phyloP scores from a whole-genome alignment of 2,113 vertebrate genomes.

The Corythoichthys haematopterus region DNA sequence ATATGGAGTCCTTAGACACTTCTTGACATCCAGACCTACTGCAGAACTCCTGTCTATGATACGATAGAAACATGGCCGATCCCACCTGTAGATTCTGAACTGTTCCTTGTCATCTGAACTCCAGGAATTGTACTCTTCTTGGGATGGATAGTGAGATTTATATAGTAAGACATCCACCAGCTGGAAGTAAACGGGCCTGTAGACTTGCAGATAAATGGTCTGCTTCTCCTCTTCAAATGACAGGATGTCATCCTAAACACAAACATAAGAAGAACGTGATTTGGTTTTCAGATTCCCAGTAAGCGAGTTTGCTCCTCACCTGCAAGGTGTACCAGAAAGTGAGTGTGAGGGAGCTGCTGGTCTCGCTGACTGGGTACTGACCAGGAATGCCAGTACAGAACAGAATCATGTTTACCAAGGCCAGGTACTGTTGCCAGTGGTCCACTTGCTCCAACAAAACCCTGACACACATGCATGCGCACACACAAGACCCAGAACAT shows the following conservation, averaged over 20 bases:
- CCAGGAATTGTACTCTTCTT: constrained; percentile 88
- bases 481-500: constrained; percentile 11
- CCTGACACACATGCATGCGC: constrained; percentile 58
- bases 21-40: too few relatives aligned
- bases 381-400: constrained; percentile 94
- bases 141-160: constrained; percentile 89
- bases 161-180: constrained; percentile 92
- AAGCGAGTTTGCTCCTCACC: constrained; percentile 43
- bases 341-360: constrained; percentile 92
- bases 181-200: constrained; percentile 93
- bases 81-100: constrained; percentile 94
- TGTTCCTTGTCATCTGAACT: constrained; percentile 95
- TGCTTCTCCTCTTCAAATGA: constrained; percentile 92
- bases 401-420: constrained; percentile 97
- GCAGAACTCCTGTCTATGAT: not conserved
- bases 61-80: not conserved
- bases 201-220: constrained; percentile 89
- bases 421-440: constrained; percentile 93
- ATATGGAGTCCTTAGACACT: not conserved
- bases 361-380: constrained; percentile 93
- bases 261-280: not conserved
- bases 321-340: constrained; percentile 98
- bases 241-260: constrained; percentile 86
- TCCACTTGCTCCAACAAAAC: constrained; percentile 90
- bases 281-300: not conserved